Evolutionary conservation across 2,888 invertebrate species (phyloP), one percentile per base, ranked within the genome.

Genomic region (Leucoma salicis): DNA sequence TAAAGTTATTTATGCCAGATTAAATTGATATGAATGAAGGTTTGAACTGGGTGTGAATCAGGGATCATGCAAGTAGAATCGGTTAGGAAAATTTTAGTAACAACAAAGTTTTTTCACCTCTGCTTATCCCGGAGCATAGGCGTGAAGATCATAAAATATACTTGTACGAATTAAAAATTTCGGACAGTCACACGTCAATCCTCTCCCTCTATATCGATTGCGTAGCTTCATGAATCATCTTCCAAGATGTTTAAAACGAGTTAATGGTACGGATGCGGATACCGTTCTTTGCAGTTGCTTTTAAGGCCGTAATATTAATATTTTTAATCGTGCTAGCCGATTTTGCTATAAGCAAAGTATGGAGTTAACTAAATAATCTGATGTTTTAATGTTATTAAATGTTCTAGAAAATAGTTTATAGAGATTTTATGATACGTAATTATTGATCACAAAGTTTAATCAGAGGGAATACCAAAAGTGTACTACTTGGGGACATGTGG

Each of bases 401-500:
- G 27, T 27, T 8, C 21, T 21, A 21, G n/a, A n/a, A n/a, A n/a
- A n/a, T n/a, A n/a, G 11, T 11, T n/a, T n/a, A 12, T 27, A 27
- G 27, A 27, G 8, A 27, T 5, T 27, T 29, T 29, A 29, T 29
- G 7, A 6, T 29, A 10, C 24, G 13, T 29, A n/a, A 31, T 44
- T 11, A 63, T 52, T 74, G 57, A 76, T 49, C 36, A 53, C 58
- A 58, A 53, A 63, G 55, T 78, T 79, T 78, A 68, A 87, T 85
- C 90, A 97, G 99, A 99, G 92, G 99, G 99, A 80, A 93, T 99
- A 85, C 99, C 99, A 74, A 98, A 99, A 92, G 98, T 99, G 70
- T 99, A 96, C 92, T 99, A 99, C 92, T 98, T 99, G 92, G 99
- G 99, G 64, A 99, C 99, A 67, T 99, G 99, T 92, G 99, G 99